Conservation (phyloP, 1,140 invertebrate genomes). For the Atopsyche davidsoni region DNA sequence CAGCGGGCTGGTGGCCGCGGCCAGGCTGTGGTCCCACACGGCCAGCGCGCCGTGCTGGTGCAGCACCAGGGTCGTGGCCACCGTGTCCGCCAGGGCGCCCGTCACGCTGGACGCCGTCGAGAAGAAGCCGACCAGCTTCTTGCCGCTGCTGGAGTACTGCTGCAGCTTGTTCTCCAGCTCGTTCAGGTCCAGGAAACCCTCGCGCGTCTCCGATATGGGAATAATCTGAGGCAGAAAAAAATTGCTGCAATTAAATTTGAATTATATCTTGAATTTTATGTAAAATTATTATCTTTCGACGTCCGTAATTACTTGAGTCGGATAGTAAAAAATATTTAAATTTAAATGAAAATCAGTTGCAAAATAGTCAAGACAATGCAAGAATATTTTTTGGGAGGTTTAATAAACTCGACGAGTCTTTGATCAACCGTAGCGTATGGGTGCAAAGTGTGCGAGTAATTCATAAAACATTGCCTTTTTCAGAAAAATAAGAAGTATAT, state of each 20-base stretch:
- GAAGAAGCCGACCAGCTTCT: constrained; percentile 77
- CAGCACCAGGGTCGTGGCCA: constrained; percentile 72
- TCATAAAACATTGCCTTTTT: no score
- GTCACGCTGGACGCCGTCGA: constrained; percentile 84
- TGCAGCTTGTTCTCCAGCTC: constrained; percentile 70
- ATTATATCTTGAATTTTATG: no score
- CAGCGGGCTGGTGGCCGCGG: constrained; percentile 72
- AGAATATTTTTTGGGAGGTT: no score
- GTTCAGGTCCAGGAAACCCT: constrained; percentile 72
- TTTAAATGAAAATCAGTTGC: no score
- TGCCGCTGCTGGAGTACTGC: constrained; percentile 49
- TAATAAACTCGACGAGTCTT: no score
- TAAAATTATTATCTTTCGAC: no score
- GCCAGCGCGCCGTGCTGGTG: constrained; percentile 78
- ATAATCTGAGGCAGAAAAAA: constrained; percentile 56
- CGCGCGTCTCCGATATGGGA: constrained; percentile 67
- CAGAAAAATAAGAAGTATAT: no score
- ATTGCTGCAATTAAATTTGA: neutral
- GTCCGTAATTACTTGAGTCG: no score
- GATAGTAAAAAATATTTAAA: no score
- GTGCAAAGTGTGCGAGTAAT: no score
- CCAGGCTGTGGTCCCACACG: constrained; percentile 88
- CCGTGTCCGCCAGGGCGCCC: constrained; percentile 79
- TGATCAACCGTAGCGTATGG: no score
- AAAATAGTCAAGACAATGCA: no score